These are phyloP conservation scores for Syngnathoides biaculeatus DNA, from an alignment of 2,113 vertebrate genomes.

Conservation along the genomic window DNA sequence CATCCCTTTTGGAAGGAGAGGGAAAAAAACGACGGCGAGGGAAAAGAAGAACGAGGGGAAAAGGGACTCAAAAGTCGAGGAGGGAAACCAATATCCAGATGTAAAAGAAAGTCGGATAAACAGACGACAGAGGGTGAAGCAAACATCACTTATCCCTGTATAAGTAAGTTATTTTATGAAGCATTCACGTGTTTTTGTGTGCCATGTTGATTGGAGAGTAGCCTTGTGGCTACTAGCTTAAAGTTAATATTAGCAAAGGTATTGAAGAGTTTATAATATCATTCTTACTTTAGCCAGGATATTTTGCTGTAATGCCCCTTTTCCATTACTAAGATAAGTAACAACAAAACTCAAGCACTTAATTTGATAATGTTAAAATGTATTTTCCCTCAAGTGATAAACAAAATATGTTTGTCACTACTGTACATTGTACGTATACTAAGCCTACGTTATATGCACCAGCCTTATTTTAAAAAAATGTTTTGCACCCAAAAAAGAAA, in stretches of 20 bases:
- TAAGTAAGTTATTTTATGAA: slow-evolving; percentile 61
- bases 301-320: background rate
- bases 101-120: slow-evolving; percentile 45
- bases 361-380: background rate
- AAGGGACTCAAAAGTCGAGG: slow-evolving; percentile 29
- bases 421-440: background rate
- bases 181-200: slow-evolving; percentile 19
- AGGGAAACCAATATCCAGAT: slow-evolving; percentile 43
- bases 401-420: background rate
- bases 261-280: background rate
- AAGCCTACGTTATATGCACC: background rate
- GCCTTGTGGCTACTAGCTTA: background rate
- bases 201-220: background rate
- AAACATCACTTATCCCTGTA: slow-evolving; percentile 27
- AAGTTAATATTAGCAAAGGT: background rate
- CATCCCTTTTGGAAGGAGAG: slow-evolving; percentile 78
- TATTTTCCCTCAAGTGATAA: background rate
- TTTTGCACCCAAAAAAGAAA: background rate
- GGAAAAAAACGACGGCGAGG: slow-evolving; percentile 61
- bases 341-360: background rate
- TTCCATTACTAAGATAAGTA: background rate
- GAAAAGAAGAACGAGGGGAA: slow-evolving; percentile 54
- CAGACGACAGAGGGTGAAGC: slow-evolving; percentile 29
- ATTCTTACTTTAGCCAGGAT: background rate
- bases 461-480: background rate